Evolutionary conservation across 2,888 invertebrate genomes (phyloP).

Genomic region (Agrochola macilenta): DNA sequence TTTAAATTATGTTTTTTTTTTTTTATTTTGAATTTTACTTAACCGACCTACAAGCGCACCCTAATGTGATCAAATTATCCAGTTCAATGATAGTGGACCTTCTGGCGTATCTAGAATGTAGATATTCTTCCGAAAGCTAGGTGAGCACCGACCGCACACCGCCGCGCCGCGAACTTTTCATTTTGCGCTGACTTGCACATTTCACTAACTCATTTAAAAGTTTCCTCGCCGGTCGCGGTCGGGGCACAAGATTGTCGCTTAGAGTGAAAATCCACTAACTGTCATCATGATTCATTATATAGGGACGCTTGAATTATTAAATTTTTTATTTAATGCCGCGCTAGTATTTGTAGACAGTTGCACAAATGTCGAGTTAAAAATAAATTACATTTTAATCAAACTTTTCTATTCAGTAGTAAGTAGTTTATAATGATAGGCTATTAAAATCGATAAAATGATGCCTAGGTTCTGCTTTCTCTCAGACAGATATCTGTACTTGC

Average conservation of each 20-base stretch:
- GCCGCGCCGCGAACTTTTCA: conserved; percentile 48
- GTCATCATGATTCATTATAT: conserved; percentile 57
- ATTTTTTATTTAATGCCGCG: conserved; percentile 20
- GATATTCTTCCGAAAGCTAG: background rate
- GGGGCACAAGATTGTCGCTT: conserved; percentile 31
- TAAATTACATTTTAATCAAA: background rate
- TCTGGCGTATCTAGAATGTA: background rate
- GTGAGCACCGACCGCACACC: conserved; percentile 3
- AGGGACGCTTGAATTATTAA: conserved; percentile 18
- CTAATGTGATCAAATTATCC: background rate
- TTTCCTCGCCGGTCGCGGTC: conserved; percentile 29
- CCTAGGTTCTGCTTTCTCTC: background rate
- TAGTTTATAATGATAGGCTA: background rate
- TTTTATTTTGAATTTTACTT: no score
- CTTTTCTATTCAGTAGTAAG: background rate
- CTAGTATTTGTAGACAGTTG: background rate
- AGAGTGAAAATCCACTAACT: conserved; percentile 50
- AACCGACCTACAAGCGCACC: no score
- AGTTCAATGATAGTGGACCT: background rate
- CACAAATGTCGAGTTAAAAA: conserved; percentile 3
- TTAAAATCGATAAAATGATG: background rate
- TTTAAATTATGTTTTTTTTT: no score
- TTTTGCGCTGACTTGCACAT: conserved; percentile 68
- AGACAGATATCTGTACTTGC: background rate
- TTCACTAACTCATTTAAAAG: conserved; percentile 69